Base-by-base conservation (phyloP, 2,888 invertebrate species). In the Drosophila rellima region DNA sequence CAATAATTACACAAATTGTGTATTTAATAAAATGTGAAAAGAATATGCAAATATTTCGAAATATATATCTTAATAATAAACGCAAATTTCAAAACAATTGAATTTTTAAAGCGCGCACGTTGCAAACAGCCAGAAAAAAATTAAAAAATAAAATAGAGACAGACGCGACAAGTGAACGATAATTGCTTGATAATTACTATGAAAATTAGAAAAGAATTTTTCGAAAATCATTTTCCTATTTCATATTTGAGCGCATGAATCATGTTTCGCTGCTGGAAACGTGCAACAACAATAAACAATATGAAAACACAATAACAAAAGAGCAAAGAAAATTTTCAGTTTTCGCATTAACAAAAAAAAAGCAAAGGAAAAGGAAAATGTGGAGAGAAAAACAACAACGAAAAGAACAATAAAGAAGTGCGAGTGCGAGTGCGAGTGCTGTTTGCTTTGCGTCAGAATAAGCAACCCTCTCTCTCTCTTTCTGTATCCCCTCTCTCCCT, bases 391-490 rank as follows among this genome's bases (percentile, higher is more conserved):
- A 80, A 66, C 23, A 59, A 51, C 17, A 56, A 57, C 33, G 10
- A 57, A 52, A 60, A 56, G 33, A 59, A 67, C 59, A 71, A 35
- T 51, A 72, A 35, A n/a, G 31, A 63, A 65, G 33, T 42, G 51
- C 45, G 39, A 51, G 72, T 45, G 59, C 51, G 44, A 52, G 37
- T 55, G 54, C 31, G 55, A 44, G 60, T 69, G 51, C 57, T 71
- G 63, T 64, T 75, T 81, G 79, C 86, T 67, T 70, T 80, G 88
- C 82, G 82, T 82, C 88, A 82, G 82, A 75, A 78, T 65, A 60
- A 62, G 65, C 69, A 42, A 62, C 45, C 78, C 69, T 40, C 60
- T 31, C 15, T 54, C 57, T 13, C 60, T 26, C 37, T 18, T 31
- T 45, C 54, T 20, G 47, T 42, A 8, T 15, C 42, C 33, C n/a